A percentile compares a stretch with the other conserved stretches of the same genome.
phyloP scores from a whole-genome alignment of 2,797 vertebrate genomes.

The Crenuchus spilurus region DNA sequence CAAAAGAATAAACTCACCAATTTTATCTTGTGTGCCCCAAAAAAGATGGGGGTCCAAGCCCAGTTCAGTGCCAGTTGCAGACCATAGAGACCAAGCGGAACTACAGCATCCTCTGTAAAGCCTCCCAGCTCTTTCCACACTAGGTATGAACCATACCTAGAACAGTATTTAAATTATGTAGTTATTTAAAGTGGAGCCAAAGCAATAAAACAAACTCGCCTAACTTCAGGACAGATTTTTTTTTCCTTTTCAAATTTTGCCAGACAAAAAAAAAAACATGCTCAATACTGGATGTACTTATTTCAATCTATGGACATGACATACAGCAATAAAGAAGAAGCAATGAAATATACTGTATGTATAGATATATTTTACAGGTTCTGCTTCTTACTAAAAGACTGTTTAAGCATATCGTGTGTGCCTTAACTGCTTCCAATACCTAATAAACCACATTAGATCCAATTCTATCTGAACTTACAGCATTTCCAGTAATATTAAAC shows the following conservation, averaged over 20 bases:
- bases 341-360: neutral
- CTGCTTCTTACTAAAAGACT: too few species aligned
- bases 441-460: too few species aligned
- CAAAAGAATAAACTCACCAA: constrained; percentile 67
- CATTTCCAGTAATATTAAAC: too few species aligned
- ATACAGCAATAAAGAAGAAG: neutral
- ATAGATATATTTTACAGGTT: too few species aligned
- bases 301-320: neutral
- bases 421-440: too few species aligned
- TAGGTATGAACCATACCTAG: constrained; percentile 89
- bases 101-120: constrained; percentile 77
- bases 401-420: neutral
- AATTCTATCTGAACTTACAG: too few species aligned
- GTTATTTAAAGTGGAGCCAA: too few species aligned
- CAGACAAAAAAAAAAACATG: too few species aligned
- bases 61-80: constrained; percentile 87
- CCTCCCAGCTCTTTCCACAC: constrained; percentile 90
- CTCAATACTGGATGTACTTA: neutral
- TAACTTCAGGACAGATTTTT: too few species aligned
- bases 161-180: neutral
- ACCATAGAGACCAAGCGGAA: constrained; percentile 87
- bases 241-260: too few species aligned
- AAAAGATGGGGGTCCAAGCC: constrained; percentile 87
- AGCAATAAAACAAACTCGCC: too few species aligned
- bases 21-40: constrained; percentile 81